Conservation (phyloP, 37 sponge, comb jelly and placozoan genomes). For the Corticium candelabrum region DNA sequence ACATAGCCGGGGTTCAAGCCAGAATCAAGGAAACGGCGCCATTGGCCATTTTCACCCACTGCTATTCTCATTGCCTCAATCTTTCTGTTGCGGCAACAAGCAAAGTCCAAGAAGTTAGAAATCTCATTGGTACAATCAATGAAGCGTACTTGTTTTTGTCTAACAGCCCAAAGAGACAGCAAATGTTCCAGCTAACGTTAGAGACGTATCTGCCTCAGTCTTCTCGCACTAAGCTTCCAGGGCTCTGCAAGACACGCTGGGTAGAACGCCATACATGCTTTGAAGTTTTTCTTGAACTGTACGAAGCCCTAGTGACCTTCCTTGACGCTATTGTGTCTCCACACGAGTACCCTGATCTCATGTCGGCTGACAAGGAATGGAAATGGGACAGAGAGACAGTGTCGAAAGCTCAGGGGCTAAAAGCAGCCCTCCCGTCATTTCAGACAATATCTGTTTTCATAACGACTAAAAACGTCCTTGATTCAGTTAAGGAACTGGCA, state of each 20-base stretch:
- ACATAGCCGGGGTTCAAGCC: constrained; percentile 9
- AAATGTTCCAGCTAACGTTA: no score
- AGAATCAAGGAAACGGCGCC: constrained; percentile 13
- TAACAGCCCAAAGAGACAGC: no score
- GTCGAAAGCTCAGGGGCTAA: constrained; percentile 29
- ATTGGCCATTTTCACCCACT: no score
- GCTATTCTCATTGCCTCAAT: constrained; percentile 35
- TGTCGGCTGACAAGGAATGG: neutral
- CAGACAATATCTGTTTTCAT: no score
- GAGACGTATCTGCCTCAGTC: constrained; percentile 16
- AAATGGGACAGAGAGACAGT: constrained; percentile 31
- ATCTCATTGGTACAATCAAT: constrained; percentile 25
- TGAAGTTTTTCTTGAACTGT: constrained; percentile 23
- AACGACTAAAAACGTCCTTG: no score
- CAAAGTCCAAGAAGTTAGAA: constrained; percentile 26
- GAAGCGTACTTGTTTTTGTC: constrained; percentile 17
- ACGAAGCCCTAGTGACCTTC: constrained; percentile 20
- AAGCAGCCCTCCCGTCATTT: no score
- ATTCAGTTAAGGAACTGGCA: no score
- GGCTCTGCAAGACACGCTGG: constrained; percentile 37
- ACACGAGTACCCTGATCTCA: constrained; percentile 9
- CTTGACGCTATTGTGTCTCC: constrained; percentile 26
- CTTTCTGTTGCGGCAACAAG: constrained; percentile 32
- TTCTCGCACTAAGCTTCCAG: constrained; percentile 28
- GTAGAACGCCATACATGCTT: no score